These are phyloP conservation scores for Excalfactoria chinensis DNA, from an alignment of 2,113 vertebrate genomes.

Conservation along the genomic window DNA sequence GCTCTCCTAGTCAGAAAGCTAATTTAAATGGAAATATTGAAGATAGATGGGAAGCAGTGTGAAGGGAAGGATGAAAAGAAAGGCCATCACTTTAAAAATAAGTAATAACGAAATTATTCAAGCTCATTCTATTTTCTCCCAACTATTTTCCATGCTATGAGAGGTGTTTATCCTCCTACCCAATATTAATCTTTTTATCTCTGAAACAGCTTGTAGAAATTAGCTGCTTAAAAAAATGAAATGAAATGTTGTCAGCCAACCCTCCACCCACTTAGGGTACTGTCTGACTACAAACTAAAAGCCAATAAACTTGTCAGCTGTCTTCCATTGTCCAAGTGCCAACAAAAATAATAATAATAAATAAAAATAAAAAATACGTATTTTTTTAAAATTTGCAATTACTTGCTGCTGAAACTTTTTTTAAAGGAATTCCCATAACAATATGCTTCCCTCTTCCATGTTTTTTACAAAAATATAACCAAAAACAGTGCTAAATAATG, in stretches of 20 bases:
- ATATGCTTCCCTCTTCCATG: accelerated
- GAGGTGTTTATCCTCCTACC: not conserved
- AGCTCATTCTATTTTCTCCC: not conserved
- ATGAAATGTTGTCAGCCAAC: not conserved
- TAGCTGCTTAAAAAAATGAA: not conserved
- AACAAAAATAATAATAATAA: not conserved
- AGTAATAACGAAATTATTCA: accelerated
- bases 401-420: not conserved
- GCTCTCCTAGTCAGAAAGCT: not conserved
- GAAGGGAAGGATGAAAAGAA: not conserved
- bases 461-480: not conserved
- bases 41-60: not conserved
- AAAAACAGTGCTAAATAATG: accelerated
- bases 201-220: constrained; percentile 1
- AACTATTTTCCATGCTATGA: not conserved
- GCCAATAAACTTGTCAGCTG: not conserved
- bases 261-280: not conserved
- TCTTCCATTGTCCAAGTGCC: not conserved
- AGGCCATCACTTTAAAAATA: not conserved
- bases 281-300: constrained; percentile 17
- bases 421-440: not conserved
- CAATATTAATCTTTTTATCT: not conserved
- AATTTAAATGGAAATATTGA: not conserved
- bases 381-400: not conserved
- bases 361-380: not conserved